Evolutionary conservation across 2,888 invertebrate species (phyloP).

Genomic region (Cheilosia grossa): DNA sequence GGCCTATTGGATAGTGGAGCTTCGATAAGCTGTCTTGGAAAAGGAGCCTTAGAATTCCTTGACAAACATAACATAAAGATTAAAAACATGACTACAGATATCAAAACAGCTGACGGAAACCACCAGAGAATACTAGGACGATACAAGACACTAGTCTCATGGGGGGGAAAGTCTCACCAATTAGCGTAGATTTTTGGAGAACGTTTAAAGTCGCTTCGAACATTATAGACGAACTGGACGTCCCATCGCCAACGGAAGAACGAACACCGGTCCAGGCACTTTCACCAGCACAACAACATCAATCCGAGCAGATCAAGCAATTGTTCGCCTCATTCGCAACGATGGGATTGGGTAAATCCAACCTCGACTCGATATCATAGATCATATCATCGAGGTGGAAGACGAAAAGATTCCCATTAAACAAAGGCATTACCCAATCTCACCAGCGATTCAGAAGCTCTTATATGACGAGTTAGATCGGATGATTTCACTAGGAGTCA

Average conservation of each 20-base stretch:
- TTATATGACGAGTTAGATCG: not conserved
- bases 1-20: too few species aligned
- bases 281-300: not conserved
- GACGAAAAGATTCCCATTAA: constrained; percentile 3
- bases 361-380: too few species aligned
- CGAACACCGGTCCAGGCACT: not conserved
- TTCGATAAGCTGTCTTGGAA: too few species aligned
- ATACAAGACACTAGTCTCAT: too few species aligned
- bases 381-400: constrained; percentile 1
- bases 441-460: not conserved
- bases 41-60: not conserved
- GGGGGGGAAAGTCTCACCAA: not conserved
- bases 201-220: not conserved
- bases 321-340: not conserved
- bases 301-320: not conserved
- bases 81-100: not conserved
- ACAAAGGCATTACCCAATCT: not conserved
- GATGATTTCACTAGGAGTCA: not conserved
- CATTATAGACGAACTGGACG: not conserved
- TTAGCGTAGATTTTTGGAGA: not conserved
- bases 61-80: too few species aligned
- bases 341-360: not conserved
- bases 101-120: not conserved
- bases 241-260: not conserved
- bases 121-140: too few species aligned